A percentile compares a stretch with the other conserved stretches of the same genome.
These are phyloP conservation scores for Aplidium turbinatum DNA, from an alignment of 23 tunicate genomes.

Conservation along the genomic window DNA sequence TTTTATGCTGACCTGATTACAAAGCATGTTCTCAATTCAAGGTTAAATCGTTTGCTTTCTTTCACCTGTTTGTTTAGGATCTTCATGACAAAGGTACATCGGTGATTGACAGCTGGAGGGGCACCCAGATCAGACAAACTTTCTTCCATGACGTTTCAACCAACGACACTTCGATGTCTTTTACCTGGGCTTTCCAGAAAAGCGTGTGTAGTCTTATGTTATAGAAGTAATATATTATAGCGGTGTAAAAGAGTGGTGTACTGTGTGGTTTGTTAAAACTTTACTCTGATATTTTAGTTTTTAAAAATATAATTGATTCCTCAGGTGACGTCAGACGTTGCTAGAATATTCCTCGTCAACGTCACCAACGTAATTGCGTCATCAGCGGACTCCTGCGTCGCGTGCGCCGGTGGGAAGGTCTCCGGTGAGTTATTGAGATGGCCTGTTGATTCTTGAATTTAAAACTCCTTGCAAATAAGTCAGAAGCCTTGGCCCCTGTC, in stretches of 20 bases:
- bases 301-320: background rate
- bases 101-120: constrained; percentile 66
- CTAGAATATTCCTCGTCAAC: constrained; percentile 57
- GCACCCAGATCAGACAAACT: constrained; percentile 51
- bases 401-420: constrained; percentile 55
- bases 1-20: too few species aligned
- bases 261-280: background rate
- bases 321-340: constrained; percentile 34
- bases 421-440: constrained; percentile 21
- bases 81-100: constrained; percentile 29
- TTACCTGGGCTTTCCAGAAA: constrained; percentile 84
- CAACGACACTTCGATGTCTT: constrained; percentile 39
- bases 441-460: background rate
- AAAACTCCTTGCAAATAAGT: background rate
- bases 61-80: too few species aligned
- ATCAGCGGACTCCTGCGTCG: constrained; percentile 59
- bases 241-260: background rate
- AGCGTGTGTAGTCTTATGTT: constrained; percentile 11
- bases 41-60: too few species aligned
- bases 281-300: too few species aligned
- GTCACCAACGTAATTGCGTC: constrained; percentile 65
- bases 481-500: too few species aligned
- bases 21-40: too few species aligned
- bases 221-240: background rate
- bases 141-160: constrained; percentile 27